Evolutionary conservation across 2,797 vertebrate genomes (phyloP).

Genomic region (Enteromius mattozi): DNA sequence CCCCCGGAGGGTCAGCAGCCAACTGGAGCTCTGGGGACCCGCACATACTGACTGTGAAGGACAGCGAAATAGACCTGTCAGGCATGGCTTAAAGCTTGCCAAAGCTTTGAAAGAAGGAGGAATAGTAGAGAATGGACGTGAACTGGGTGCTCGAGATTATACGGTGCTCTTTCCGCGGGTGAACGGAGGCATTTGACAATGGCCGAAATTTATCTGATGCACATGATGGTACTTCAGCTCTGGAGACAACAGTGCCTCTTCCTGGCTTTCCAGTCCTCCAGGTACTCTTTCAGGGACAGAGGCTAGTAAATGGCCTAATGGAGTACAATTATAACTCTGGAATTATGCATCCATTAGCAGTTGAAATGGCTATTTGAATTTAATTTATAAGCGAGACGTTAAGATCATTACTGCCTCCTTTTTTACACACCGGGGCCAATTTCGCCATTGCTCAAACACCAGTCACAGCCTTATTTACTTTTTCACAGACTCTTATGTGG

Average conservation of each 20-base stretch:
- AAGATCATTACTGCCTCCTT: conserved; percentile 53
- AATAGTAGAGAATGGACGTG: conserved; percentile 32
- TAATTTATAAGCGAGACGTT: conserved; percentile 67
- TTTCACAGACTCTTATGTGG: conserved; percentile 30
- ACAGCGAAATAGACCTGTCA: conserved; percentile 62
- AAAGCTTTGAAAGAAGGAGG: conserved; percentile 42
- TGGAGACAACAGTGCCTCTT: conserved; percentile 39
- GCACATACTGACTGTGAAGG: conserved; percentile 65
- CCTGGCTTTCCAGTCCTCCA: conserved; percentile 13
- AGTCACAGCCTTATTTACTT: conserved; percentile 13
- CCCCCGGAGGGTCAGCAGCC: conserved; percentile 68
- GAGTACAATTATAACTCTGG: conserved; percentile 61
- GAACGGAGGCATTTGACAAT: conserved; percentile 18
- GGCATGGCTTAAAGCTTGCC: conserved; percentile 48
- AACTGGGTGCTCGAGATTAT: conserved; percentile 29
- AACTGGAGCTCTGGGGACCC: conserved; percentile 72
- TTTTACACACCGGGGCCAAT: conserved; percentile 28
- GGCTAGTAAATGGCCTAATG: conserved; percentile 62
- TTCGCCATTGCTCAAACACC: conserved; percentile 8
- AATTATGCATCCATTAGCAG: conserved; percentile 73
- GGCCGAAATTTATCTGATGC: conserved; percentile 28
- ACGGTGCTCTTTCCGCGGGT: background rate
- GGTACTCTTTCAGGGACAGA: conserved; percentile 57
- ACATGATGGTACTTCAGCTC: conserved; percentile 22
- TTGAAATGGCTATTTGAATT: conserved; percentile 64